Evolutionary conservation across 2,888 invertebrate species (phyloP).

Genomic region (Drosophila rubida): DNA sequence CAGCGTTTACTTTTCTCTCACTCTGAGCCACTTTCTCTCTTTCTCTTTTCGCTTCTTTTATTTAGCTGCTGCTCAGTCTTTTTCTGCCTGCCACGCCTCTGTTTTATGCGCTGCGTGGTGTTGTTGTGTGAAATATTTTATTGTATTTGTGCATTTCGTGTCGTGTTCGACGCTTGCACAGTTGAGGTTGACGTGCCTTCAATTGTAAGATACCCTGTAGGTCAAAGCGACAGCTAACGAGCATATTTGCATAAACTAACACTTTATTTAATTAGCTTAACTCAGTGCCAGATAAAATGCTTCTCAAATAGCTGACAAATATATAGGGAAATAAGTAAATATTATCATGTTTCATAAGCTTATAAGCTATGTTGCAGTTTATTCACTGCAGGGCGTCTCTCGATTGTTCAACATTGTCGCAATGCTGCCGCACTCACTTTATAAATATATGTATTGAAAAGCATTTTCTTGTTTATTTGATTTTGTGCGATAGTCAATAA

Average conservation of each 20-base stretch:
- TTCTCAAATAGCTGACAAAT: no score
- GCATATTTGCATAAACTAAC: neutral
- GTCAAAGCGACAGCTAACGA: no score
- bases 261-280: no score
- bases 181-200: constrained; percentile 24
- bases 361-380: no score
- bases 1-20: constrained; percentile 47
- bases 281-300: no score
- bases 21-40: neutral
- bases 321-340: no score
- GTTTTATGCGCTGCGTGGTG: constrained; percentile 14
- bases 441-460: constrained; percentile 28
- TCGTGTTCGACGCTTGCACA: constrained; percentile 12
- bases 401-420: neutral
- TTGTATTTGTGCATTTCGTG: constrained; percentile 36
- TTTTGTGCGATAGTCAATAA: constrained; percentile 68
- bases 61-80: neutral
- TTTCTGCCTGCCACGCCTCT: constrained; percentile 15
- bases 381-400: constrained; percentile 6
- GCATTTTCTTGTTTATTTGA: constrained; percentile 37
- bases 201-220: constrained; percentile 9
- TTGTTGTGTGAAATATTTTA: constrained; percentile 10
- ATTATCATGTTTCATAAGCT: no score
- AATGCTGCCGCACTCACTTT: constrained; percentile 23
- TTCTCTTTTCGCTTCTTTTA: neutral